A percentile compares a stretch with the other conserved stretches of the same genome.
Conservation (phyloP, 2,888 invertebrate species). For the Phytoseiulus persimilis region DNA sequence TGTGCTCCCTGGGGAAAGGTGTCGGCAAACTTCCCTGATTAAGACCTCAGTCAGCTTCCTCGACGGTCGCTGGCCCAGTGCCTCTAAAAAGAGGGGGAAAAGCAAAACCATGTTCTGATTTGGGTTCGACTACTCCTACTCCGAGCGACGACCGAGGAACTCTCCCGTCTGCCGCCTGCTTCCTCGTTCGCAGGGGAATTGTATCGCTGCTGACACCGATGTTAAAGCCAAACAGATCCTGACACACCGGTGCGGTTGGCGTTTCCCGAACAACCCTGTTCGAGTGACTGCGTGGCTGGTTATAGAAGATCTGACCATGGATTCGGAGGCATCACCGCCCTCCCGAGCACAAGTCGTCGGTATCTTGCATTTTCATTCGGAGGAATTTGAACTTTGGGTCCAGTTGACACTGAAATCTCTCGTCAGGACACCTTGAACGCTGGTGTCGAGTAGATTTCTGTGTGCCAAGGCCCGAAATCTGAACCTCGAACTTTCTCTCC, state of each 20-base stretch:
- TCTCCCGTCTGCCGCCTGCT: not conserved
- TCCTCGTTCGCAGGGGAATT: not conserved
- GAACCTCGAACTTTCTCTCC: too few species aligned
- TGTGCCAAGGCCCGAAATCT: too few species aligned
- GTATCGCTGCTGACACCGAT: not conserved
- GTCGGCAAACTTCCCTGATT: not conserved
- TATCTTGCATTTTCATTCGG: too few species aligned
- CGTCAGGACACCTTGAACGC: too few species aligned
- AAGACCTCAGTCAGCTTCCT: not conserved
- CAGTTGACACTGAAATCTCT: too few species aligned
- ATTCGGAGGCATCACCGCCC: not conserved
- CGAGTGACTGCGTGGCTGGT: not conserved
- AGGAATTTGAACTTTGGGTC: too few species aligned
- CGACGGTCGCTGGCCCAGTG: not conserved
- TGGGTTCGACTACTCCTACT: slow-evolving; percentile 1
- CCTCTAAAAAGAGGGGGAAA: slow-evolving; percentile 11
- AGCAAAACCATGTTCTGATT: slow-evolving; percentile 39
- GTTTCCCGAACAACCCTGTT: not conserved
- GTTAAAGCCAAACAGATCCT: not conserved
- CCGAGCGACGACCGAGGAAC: not conserved
- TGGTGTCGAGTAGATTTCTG: too few species aligned
- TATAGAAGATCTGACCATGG: not conserved
- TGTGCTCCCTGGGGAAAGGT: not conserved
- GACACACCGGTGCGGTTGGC: not conserved
- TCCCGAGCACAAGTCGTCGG: not conserved